Conservation (phyloP, 2,113 vertebrate genomes). For the Psammodynastes pulverulentus region DNA sequence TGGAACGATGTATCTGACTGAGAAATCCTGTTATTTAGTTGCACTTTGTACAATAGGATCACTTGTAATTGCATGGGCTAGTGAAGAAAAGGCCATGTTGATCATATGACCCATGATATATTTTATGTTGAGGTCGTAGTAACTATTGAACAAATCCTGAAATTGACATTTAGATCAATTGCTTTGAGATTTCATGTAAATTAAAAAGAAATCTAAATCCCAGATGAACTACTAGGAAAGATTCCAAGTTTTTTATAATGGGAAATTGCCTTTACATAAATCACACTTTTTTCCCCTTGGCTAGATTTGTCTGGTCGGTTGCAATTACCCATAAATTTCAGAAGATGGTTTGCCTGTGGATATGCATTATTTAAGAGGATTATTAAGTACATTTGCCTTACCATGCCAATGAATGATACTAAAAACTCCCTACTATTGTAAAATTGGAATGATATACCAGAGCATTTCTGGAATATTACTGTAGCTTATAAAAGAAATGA, state of each 20-base stretch:
- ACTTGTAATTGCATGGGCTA: neutral
- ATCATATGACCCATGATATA: neutral
- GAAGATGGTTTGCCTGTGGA: constrained; percentile 23
- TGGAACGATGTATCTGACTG: neutral
- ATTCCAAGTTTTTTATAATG: constrained; percentile 27
- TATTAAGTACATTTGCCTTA: constrained; percentile 45
- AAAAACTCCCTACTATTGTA: constrained; percentile 16
- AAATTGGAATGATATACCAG: constrained; percentile 47
- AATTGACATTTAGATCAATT: constrained; percentile 18
- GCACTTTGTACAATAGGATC: neutral
- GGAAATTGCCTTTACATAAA: constrained; percentile 31
- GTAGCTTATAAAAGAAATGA: constrained; percentile 53
- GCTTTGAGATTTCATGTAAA: constrained; percentile 1
- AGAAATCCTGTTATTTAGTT: neutral
- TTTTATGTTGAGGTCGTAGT: neutral
- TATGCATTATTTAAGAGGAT: constrained; percentile 1
- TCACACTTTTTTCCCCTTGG: constrained; percentile 22
- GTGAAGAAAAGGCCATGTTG: neutral
- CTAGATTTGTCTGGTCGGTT: constrained; percentile 35
- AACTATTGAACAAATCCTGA: neutral
- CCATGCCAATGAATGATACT: constrained; percentile 47
- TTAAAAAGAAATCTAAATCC: constrained; percentile 31
- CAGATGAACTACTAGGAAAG: constrained; percentile 24
- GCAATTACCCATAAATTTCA: constrained; percentile 34
- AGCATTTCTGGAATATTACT: constrained; percentile 63